Conservation (phyloP, 2,113 vertebrate species). For the Gallinago media region DNA sequence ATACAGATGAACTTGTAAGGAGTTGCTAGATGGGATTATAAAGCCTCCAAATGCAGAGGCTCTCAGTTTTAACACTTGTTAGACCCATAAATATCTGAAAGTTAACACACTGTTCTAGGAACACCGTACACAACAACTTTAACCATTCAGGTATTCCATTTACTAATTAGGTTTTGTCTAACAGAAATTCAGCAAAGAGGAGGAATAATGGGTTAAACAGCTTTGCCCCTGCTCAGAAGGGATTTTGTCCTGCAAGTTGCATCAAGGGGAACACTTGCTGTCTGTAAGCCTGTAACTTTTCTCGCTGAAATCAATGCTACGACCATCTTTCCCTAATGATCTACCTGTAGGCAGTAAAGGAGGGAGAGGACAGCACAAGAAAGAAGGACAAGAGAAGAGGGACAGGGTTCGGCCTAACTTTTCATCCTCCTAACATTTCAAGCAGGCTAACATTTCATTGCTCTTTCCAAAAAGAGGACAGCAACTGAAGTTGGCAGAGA, state of each 20-base stretch:
- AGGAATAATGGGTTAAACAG: not conserved
- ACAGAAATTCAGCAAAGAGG: not conserved
- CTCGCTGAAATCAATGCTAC: not conserved
- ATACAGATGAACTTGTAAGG: not conserved
- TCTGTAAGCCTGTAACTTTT: not conserved
- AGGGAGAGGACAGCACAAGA: not conserved
- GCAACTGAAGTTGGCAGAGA: not conserved
- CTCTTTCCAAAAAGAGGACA: not conserved
- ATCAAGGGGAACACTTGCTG: not conserved
- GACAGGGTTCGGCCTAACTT: not conserved
- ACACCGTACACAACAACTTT: not conserved
- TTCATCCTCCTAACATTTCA: not conserved
- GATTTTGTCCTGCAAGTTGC: not conserved
- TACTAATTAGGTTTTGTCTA: not conserved
- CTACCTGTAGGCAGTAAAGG: not conserved
- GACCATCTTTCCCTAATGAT: not conserved
- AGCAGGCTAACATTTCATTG: not conserved
- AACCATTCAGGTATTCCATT: not conserved
- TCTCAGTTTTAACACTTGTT: not conserved
- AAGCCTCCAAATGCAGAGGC: not conserved
- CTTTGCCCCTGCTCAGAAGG: not conserved
- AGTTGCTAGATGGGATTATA: not conserved
- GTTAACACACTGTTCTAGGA: not conserved
- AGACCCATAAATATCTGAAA: not conserved
- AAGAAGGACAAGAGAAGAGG: not conserved